Conservation (phyloP, 2,888 invertebrate species). For the Polymixis lichenea region DNA sequence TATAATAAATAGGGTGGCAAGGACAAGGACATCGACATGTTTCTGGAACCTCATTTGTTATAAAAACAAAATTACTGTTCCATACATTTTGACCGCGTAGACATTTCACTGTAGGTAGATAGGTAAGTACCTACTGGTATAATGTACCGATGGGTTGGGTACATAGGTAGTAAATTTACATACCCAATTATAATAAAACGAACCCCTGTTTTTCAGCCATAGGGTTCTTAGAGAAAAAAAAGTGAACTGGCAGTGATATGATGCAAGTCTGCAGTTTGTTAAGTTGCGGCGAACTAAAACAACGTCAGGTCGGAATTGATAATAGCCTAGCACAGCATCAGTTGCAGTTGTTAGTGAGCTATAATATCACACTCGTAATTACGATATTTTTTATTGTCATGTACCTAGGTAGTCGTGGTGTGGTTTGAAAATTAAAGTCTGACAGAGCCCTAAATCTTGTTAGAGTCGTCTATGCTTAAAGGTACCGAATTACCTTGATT, state of each 20-base stretch:
- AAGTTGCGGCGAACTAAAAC: neutral
- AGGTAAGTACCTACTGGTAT: too few species aligned
- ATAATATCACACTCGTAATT: neutral
- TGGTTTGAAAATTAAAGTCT: constrained; percentile 1
- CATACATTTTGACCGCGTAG: too few species aligned
- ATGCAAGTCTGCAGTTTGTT: neutral
- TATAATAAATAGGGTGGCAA: too few species aligned
- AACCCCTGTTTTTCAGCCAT: neutral
- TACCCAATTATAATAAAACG: neutral
- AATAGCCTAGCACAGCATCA: neutral
- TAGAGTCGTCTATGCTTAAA: neutral
- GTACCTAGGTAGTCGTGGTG: neutral
- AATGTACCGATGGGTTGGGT: neutral
- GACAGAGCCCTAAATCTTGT: neutral
- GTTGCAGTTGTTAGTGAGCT: neutral
- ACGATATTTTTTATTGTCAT: neutral
- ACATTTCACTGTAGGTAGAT: neutral
- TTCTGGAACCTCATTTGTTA: too few species aligned
- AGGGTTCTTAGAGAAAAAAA: too few species aligned
- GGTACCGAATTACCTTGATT: neutral
- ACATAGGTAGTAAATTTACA: neutral
- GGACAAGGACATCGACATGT: too few species aligned
- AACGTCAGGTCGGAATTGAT: neutral
- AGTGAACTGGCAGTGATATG: neutral
- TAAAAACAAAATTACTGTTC: too few species aligned